Conservation (phyloP, 2,113 vertebrate genomes). For the Dasypus novemcinctus region DNA sequence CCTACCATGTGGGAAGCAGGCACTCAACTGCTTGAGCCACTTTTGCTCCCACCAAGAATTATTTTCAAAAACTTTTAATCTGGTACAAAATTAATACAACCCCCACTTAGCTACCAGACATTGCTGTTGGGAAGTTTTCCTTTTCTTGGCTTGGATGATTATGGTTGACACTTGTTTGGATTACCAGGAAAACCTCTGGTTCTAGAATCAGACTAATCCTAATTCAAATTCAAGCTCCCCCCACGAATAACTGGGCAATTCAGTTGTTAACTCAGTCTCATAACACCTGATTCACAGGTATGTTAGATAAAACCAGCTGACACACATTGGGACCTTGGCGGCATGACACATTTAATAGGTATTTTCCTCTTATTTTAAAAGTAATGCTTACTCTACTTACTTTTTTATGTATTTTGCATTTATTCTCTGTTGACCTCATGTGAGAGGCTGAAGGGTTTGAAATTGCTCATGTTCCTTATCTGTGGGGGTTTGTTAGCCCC, state of each 20-base stretch:
- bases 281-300: neutral
- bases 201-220: neutral
- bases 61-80: too few relatives aligned
- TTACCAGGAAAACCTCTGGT: neutral
- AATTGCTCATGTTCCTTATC: neutral
- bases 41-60: too few relatives aligned
- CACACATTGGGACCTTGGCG: neutral
- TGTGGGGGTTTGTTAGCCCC: neutral
- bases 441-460: neutral
- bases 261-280: too few relatives aligned
- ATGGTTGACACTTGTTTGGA: neutral
- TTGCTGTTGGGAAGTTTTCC: neutral
- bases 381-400: neutral
- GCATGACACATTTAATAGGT: neutral
- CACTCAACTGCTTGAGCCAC: too few relatives aligned
- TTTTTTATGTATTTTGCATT: neutral
- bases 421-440: neutral
- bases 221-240: constrained; percentile 27
- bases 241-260: neutral
- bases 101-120: neutral
- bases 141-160: neutral
- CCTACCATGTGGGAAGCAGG: too few relatives aligned
- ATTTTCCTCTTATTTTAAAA: constrained; percentile 18
- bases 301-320: neutral
- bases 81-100: too few relatives aligned